Base-by-base conservation (phyloP, 1,140 invertebrate genomes). In the Aphidius gifuensis region DNA sequence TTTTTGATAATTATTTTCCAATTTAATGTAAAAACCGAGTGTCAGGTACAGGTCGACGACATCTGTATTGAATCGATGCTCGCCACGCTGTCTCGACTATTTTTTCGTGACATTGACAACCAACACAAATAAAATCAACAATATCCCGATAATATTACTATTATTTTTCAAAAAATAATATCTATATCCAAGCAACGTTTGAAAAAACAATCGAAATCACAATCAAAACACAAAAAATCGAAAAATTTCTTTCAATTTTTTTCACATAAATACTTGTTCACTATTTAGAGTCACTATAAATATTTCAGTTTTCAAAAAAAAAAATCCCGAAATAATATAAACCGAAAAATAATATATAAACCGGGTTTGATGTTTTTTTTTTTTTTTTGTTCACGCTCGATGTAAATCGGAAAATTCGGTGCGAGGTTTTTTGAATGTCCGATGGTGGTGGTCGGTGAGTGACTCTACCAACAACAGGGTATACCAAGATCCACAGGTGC, bases 391-490 rank as follows among this genome's bases (percentile, higher is more conserved):
- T 32, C 23, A 32, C 45, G 57, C 23, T 39, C 9, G 45, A 47
- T 60, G 5, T 32, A 45, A 8, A 39, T 60, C 58, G 48, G 16
- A 39, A 39, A 43, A 53, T 44, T 42, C 38, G 58, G 40, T 32
- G 44, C 55, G 39, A 60, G 46, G 62, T 62, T 69, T 62, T 69
- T 75, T 66, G 72, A 71, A 69, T 72, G 71, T 75, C 68, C 71
- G 71, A 76, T 79, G 74, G 76, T 79, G 78, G 76, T 78, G 77
- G 76, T 75, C 76, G 77, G 71, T 72, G 79, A 80, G 76, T 78
- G 78, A 80, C 79, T 80, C 79, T 75, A 72, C 72, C 69, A 70
- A 62, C 70, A 69, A 69, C 71, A 70, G 69, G 69, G 70, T 72
- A 72, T 68, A 58, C 42, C 67, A 62, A 76, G 76, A 80, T 80